Percentiles rank a stretch among this genome's conserved stretches.
Evolutionary conservation across 2,113 vertebrate species (phyloP).

Genomic region (Pyrgilauda ruficollis): DNA sequence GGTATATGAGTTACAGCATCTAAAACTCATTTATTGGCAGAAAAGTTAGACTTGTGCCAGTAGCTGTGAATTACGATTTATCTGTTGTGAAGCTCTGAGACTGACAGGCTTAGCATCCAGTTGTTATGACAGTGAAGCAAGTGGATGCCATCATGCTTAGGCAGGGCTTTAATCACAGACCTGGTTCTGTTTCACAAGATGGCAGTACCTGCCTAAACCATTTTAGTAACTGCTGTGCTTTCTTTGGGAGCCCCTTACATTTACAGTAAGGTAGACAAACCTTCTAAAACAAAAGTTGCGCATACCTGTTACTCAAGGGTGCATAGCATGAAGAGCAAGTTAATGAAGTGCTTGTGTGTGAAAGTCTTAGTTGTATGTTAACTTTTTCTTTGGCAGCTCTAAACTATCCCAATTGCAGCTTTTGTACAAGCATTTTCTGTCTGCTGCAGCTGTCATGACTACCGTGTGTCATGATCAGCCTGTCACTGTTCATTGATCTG

Average conservation of each 20-base stretch:
- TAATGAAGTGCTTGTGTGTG: neutral
- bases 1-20: neutral
- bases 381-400: neutral
- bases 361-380: neutral
- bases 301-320: neutral
- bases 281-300: neutral
- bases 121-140: neutral
- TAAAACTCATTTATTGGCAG: neutral
- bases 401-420: neutral
- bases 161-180: neutral
- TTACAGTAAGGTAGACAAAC: neutral
- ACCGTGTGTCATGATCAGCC: neutral
- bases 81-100: neutral
- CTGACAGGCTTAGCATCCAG: neutral
- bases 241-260: neutral
- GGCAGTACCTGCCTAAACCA: fast-evolving
- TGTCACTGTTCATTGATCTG: neutral
- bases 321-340: neutral
- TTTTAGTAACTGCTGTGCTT: neutral
- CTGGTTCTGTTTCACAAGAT: neutral
- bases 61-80: neutral
- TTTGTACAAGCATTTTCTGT: neutral
- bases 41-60: neutral
- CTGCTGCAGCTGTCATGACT: neutral
- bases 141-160: neutral